These are phyloP conservation scores for Platysternon megacephalum DNA, from an alignment of 2,113 vertebrate genomes.

Conservation along the genomic window DNA sequence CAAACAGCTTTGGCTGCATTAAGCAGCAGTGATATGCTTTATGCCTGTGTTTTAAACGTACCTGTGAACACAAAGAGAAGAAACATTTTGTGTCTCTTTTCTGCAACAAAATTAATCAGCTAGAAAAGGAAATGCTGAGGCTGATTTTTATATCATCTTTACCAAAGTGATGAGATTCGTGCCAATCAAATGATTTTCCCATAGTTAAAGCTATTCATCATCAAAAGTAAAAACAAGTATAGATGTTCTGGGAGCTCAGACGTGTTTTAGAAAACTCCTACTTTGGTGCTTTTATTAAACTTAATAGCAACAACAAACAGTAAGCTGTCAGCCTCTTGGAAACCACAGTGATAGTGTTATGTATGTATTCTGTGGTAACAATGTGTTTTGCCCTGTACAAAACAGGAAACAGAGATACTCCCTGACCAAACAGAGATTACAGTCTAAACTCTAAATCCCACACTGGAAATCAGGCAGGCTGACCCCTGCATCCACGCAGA, in stretches of 20 bases:
- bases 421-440: accelerated
- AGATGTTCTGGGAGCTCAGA: accelerated
- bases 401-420: neutral
- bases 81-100: accelerated
- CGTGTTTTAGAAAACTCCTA: neutral
- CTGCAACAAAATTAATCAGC: neutral
- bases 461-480: accelerated
- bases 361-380: neutral
- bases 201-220: accelerated
- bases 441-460: accelerated
- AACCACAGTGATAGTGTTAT: neutral
- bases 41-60: neutral
- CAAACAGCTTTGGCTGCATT: constrained; percentile 21
- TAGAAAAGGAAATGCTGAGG: accelerated
- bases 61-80: neutral
- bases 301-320: neutral
- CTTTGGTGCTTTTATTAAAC: accelerated
- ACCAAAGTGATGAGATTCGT: accelerated
- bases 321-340: neutral
- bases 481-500: accelerated
- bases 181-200: accelerated
- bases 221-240: neutral
- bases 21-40: neutral
- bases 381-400: accelerated
- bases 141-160: neutral